Base-by-base conservation (phyloP, 2,797 vertebrate species). In the Coregonus ussuriensis region DNA sequence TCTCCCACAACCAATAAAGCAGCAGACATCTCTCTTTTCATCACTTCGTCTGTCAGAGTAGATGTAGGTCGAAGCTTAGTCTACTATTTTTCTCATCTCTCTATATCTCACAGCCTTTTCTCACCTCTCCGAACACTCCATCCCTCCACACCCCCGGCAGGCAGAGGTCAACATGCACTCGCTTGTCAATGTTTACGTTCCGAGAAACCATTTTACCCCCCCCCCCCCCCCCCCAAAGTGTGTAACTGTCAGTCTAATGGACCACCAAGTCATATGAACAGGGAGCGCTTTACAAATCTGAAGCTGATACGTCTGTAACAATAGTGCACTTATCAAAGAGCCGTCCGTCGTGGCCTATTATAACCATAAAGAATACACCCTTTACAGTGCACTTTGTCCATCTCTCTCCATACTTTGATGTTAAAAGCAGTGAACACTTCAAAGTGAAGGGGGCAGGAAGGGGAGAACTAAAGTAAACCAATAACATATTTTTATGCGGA, bases 401-500 rank as follows among this genome's bases (percentile, higher is more conserved):
- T 80, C 83, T 72, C 56, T 25, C 75, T 84, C 74, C 11, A 21
- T 56, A 88, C 93, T 94, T 95, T 95, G 93, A 95, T 92, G 91
- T 91, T 93, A 81, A 93, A 93, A 94, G 88, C 52, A 31, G 83
- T 78, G 52, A 81, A 86, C 89, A 89, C 59, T 25, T 94, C 93
- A 95, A 95, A 95, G 91, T 81, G 72, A 85, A 87, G 59, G 71
- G 51, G 71, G 21, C 21, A 81, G 77, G 75, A 62, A 15, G 72
- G 75, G 21, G 56, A 21, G 25, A 31, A 63, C 18, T 65, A 77
- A 66, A 53, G 71, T 41, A 56, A 68, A 47, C 47, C 74, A 74
- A 77, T 62, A 76, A 76, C 80, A 89, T 84, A 93, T 94, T 93
- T 91, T 93, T 86, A 95, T 94, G 93, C 85, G 92, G 92, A 94